Conservation (phyloP, 2,888 invertebrate species). For the Camptogramma bilineatum region DNA sequence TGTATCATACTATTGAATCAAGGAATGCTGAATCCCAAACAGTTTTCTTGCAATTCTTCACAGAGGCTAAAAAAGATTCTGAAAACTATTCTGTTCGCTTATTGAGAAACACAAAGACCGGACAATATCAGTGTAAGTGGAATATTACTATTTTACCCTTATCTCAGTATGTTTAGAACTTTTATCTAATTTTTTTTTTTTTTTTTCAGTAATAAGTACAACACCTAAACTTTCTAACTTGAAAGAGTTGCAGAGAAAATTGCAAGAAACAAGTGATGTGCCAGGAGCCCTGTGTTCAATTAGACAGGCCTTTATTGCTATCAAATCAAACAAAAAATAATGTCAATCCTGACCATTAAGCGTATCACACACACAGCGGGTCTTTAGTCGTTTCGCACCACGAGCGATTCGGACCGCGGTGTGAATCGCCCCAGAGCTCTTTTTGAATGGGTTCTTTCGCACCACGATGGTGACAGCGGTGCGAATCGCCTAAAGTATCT, state of each 20-base stretch:
- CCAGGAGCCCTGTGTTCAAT: slow-evolving; percentile 69
- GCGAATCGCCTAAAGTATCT: too few species aligned
- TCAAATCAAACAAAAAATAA: slow-evolving; percentile 49
- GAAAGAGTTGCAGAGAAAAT: slow-evolving; percentile 62
- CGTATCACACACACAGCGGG: too few species aligned
- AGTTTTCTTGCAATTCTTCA: slow-evolving; percentile 76
- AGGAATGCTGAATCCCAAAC: slow-evolving; percentile 58
- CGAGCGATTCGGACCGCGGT: too few species aligned
- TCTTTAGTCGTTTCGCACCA: too few species aligned
- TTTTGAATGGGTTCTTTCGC: too few species aligned
- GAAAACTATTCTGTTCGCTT: slow-evolving; percentile 70
- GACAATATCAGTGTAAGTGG: slow-evolving; percentile 69
- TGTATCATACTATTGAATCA: slow-evolving; percentile 73
- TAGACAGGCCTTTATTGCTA: slow-evolving; percentile 62
- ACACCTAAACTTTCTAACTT: slow-evolving; percentile 63
- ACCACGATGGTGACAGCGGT: too few species aligned
- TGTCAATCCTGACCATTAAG: not conserved
- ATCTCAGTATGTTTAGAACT: not conserved
- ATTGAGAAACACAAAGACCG: slow-evolving; percentile 57
- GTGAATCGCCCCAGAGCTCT: too few species aligned
- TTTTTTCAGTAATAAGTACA: slow-evolving; percentile 67
- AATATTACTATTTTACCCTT: not conserved
- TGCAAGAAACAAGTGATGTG: slow-evolving; percentile 70
- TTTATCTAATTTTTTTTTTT: slow-evolving; percentile 10
- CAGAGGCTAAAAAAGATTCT: slow-evolving; percentile 72